A percentile compares a stretch with the other conserved stretches of the same genome.
Evolutionary conservation across 2,797 vertebrate species (phyloP).

Genomic region (Takifugu ocellatus): DNA sequence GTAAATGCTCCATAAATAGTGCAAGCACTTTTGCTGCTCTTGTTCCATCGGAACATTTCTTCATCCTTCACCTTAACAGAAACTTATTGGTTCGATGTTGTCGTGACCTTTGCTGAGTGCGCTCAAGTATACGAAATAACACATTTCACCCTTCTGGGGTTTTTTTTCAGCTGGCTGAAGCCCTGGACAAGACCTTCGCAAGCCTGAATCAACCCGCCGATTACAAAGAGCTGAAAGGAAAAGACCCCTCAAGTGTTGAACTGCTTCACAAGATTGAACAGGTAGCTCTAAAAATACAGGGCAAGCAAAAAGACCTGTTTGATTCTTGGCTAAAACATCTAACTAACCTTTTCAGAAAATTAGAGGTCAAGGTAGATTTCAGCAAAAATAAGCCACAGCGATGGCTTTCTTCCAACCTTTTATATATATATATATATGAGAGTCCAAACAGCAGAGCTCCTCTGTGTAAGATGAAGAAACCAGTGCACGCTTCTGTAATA

Average conservation of each 20-base stretch:
- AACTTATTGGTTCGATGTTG: background rate
- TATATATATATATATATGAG: too few species aligned
- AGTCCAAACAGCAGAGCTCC: too few species aligned
- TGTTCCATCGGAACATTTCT: background rate
- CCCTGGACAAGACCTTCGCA: constrained; percentile 75
- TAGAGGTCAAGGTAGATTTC: too few species aligned
- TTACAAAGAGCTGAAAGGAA: constrained; percentile 75
- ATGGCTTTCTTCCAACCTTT: too few species aligned
- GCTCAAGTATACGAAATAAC: too few species aligned
- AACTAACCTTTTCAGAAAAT: background rate
- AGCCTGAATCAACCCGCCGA: constrained; percentile 61
- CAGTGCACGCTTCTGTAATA: too few species aligned
- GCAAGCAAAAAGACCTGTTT: background rate
- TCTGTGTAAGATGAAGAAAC: too few species aligned
- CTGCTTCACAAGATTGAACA: constrained; percentile 83
- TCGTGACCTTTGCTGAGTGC: too few species aligned
- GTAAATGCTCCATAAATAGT: background rate
- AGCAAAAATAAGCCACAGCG: too few species aligned
- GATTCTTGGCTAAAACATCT: too few species aligned
- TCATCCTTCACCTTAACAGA: background rate
- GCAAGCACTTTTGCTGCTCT: background rate
- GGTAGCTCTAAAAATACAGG: constrained; percentile 64
- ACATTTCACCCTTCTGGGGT: constrained; percentile 9
- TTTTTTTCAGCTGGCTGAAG: constrained; percentile 80
- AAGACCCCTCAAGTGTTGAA: constrained; percentile 76